Conservation (phyloP, 2,113 vertebrate genomes). For the Mystacornis crossleyi region DNA sequence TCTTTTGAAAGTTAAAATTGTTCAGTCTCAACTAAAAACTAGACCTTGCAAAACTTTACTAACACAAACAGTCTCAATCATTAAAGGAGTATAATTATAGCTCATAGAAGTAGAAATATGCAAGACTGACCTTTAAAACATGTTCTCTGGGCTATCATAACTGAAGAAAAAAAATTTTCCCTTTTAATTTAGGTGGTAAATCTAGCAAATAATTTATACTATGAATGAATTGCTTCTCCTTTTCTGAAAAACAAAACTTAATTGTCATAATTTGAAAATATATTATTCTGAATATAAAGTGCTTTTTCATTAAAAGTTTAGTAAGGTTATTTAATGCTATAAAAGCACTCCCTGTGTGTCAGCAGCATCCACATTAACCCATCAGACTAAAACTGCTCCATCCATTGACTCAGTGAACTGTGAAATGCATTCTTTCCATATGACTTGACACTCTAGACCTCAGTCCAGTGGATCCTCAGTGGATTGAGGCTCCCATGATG, state of each 20-base stretch:
- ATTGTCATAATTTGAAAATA: neutral
- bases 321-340: neutral
- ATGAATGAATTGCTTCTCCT: neutral
- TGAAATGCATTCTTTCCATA: slow-evolving; percentile 42
- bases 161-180: neutral
- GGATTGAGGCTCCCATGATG: neutral
- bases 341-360: neutral
- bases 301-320: neutral
- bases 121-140: neutral
- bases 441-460: neutral
- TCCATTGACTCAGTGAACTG: slow-evolving; percentile 15
- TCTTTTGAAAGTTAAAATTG: neutral
- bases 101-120: neutral
- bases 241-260: neutral
- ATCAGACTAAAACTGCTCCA: slow-evolving; percentile 35
- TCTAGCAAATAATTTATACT: neutral
- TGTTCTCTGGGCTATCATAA: neutral
- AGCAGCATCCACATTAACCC: slow-evolving; percentile 26
- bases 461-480: neutral
- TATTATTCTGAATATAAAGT: neutral
- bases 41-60: neutral
- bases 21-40: neutral
- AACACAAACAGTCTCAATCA: neutral
- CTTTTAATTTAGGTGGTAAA: neutral
- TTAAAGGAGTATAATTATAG: neutral